These are phyloP conservation scores for Sander vitreus DNA, from an alignment of 2,113 vertebrate species.

Conservation along the genomic window DNA sequence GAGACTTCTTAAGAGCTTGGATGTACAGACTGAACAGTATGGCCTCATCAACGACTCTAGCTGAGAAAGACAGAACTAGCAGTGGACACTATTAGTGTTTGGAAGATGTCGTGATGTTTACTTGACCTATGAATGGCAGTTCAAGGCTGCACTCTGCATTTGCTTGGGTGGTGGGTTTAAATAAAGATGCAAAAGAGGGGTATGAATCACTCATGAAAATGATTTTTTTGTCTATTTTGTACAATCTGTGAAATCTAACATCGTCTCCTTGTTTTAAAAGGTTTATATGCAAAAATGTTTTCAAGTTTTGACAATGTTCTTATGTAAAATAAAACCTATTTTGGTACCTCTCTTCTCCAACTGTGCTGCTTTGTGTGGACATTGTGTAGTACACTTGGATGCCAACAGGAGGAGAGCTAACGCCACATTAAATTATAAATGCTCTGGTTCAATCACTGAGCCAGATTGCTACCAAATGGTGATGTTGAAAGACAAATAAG, in stretches of 20 bases:
- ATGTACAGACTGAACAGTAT: background rate
- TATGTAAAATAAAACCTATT: conserved; percentile 87
- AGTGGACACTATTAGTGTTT: conserved; percentile 46
- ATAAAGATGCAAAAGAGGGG: conserved; percentile 63
- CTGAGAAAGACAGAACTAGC: conserved; percentile 33
- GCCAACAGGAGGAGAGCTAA: conserved; percentile 58
- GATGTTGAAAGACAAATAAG: background rate
- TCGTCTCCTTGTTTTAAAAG: conserved; percentile 81
- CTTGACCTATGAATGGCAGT: conserved; percentile 49
- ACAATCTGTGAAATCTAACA: conserved; percentile 82
- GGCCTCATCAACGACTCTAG: conserved; percentile 22
- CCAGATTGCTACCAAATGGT: background rate
- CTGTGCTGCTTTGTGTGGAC: conserved; percentile 15
- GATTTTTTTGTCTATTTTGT: conserved; percentile 79
- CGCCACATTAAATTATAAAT: background rate
- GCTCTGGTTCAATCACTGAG: background rate
- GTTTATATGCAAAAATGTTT: conserved; percentile 86
- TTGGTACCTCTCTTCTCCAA: conserved; percentile 79
- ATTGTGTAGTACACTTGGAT: conserved; percentile 31
- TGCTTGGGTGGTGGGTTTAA: conserved; percentile 71
- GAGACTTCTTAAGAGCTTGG: conserved; percentile 1
- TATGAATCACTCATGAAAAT: conserved; percentile 54
- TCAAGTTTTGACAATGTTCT: conserved; percentile 83
- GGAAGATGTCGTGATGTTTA: conserved; percentile 58
- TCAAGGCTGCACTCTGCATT: conserved; percentile 28